Base-by-base conservation (phyloP, 2,888 invertebrate genomes). In the Venustoraphidia nigricollis region DNA sequence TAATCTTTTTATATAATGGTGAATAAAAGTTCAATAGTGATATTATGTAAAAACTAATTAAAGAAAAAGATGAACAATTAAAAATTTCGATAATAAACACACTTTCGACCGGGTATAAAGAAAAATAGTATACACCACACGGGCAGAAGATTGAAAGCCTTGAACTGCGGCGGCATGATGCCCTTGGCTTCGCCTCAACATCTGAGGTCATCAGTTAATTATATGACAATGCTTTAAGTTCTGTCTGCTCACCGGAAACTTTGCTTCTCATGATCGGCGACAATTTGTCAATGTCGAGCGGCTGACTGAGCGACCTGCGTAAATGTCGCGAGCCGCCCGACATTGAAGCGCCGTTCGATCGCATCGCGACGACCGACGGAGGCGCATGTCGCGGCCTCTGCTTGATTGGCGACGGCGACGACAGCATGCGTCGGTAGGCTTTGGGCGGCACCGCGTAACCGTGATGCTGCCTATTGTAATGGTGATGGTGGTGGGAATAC, bases 291-390 rank as follows among this genome's bases (percentile, higher is more conserved):
- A 76, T 72, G 59, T 76, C 77, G 56, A 76, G 63, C 51, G 83
- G 82, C 59, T 83, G 83, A 60, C 82, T 82, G 42, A 81, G 69
- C n/a, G 83, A 83, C 52, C 83, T 53, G 41, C 66, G 56, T 39
- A 67, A 57, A 14, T 50, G 53, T 11, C 60, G 53, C 40, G 60
- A 51, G 43, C 58, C 58, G 37, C 60, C 60, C 47, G 51, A 57
- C 8, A 56, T 60, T 2, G 60, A 58, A 10, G 59, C 57, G 49
- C 64, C 63, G 13, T 63, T 60, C 8, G 37, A 34, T 6, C 27
- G 3, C 27, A 27, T 27, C 53, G 62, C 61, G 60, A 62, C 62
- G 58, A 63, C 62, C 56, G 63, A 62, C 54, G 63, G 63, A 53
- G 70, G 68, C 56, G 67, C 67, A 55, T 69, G 69, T 53, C 67